Percentiles rank a stretch among this genome's conserved stretches.
These are phyloP conservation scores for Drosophila antonietae DNA, from an alignment of 2,888 invertebrate genomes.

Conservation along the genomic window DNA sequence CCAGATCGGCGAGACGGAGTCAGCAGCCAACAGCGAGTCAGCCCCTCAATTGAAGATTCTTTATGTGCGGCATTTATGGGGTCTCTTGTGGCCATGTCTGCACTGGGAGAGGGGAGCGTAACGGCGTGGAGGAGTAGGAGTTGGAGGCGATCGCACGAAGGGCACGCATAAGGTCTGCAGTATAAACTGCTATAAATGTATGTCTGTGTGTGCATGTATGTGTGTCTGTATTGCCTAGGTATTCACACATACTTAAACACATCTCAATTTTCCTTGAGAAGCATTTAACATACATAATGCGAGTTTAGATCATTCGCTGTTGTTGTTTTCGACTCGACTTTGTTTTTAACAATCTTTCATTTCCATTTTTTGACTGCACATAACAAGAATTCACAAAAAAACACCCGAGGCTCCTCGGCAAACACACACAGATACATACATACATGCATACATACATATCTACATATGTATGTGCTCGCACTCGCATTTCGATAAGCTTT, in stretches of 20 bases:
- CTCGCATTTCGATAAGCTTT: constrained; percentile 38
- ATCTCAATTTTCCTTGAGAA: constrained; percentile 61
- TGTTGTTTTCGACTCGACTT: constrained; percentile 24
- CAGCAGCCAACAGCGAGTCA: constrained; percentile 26
- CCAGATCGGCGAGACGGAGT: constrained; percentile 44
- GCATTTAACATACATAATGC: constrained; percentile 57
- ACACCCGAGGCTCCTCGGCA: constrained; percentile 15
- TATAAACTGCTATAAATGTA: constrained; percentile 40
- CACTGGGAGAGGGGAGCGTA: neutral
- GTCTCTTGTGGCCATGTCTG: constrained; percentile 32
- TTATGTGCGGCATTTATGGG: constrained; percentile 63
- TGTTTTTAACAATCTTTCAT: constrained; percentile 23
- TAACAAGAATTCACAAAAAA: constrained; percentile 46
- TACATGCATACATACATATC: too few relatives aligned
- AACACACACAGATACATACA: neutral
- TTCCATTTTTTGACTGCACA: constrained; percentile 30
- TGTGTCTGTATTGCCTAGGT: neutral
- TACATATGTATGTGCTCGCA: neutral
- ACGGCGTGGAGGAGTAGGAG: neutral
- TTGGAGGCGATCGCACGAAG: constrained; percentile 47
- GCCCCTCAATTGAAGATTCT: constrained; percentile 72
- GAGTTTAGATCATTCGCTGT: constrained; percentile 32
- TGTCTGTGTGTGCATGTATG: neutral
- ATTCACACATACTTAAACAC: constrained; percentile 7
- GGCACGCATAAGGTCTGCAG: constrained; percentile 75